A percentile compares a stretch with the other conserved stretches of the same genome.
Evolutionary conservation across 2,113 vertebrate genomes (phyloP).

Genomic region (Cercopithecus mona): DNA sequence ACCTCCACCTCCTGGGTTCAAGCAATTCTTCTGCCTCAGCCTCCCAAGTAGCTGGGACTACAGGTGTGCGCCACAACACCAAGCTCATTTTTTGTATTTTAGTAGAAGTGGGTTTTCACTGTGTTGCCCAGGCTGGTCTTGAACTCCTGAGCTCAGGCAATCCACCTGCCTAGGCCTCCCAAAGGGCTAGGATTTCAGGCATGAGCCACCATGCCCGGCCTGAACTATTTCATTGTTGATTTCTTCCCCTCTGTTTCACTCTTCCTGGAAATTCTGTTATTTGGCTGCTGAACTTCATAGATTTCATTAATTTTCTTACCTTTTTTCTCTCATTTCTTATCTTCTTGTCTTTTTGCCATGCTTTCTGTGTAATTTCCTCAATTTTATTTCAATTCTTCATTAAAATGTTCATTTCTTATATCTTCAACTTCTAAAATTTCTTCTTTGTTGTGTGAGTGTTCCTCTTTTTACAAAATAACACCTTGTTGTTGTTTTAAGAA

Average conservation of each 20-base stretch:
- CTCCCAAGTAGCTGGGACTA: too few relatives aligned
- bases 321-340: not conserved
- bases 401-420: not conserved
- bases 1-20: too few relatives aligned
- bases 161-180: too few relatives aligned
- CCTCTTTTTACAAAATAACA: not conserved
- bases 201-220: too few relatives aligned
- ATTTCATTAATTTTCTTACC: not conserved
- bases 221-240: slow-evolving; percentile 11
- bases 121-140: too few relatives aligned
- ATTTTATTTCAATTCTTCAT: not conserved
- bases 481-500: slow-evolving; percentile 25
- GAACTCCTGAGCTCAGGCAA: too few relatives aligned
- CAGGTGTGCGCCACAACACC: too few relatives aligned
- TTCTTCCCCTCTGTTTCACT: not conserved
- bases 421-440: not conserved
- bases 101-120: too few relatives aligned
- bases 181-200: too few relatives aligned
- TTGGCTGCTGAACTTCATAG: not conserved
- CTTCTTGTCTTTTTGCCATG: not conserved
- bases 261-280: not conserved
- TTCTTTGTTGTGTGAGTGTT: not conserved
- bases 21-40: too few relatives aligned
- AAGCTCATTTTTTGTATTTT: too few relatives aligned
- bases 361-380: not conserved